phyloP scores from a whole-genome alignment of 2,888 invertebrate genomes.

The Epsilonema sp. region DNA sequence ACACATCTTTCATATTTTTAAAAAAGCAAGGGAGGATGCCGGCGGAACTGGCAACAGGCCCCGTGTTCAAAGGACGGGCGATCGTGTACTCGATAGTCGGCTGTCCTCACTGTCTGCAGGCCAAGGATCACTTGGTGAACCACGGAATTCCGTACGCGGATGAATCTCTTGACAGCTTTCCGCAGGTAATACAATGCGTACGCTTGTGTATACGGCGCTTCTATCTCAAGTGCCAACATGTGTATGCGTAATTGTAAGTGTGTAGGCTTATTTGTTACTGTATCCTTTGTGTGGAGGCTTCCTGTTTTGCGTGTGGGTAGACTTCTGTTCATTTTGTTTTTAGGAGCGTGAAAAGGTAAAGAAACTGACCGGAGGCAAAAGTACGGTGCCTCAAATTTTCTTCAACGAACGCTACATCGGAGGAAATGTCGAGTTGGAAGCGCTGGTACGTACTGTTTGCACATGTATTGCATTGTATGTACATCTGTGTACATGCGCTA shows the following conservation, averaged over 20 bases:
- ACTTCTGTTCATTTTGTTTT: no score
- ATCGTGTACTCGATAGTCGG: conserved; percentile 29
- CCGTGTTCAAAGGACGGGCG: conserved; percentile 25
- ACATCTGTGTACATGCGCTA: no score
- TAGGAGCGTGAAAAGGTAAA: conserved; percentile 22
- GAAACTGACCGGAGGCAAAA: conserved; percentile 22
- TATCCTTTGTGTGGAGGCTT: no score
- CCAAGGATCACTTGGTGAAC: conserved; percentile 25
- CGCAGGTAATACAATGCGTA: no score
- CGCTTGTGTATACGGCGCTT: no score
- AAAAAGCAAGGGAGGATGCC: no score
- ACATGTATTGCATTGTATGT: not conserved
- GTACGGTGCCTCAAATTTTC: conserved; percentile 31
- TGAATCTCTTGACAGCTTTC: conserved; percentile 28
- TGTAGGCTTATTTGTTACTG: no score
- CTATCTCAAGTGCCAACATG: no score
- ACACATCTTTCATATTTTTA: no score
- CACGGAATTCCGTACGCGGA: conserved; percentile 28
- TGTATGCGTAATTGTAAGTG: no score
- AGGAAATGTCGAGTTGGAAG: conserved; percentile 29
- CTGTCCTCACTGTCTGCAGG: conserved; percentile 30
- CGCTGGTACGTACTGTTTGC: conserved; percentile 16
- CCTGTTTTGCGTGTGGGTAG: no score
- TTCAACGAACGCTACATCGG: conserved; percentile 31
- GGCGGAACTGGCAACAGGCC: no score